A percentile compares a stretch with the other conserved stretches of the same genome.
Evolutionary conservation across 2,888 invertebrate species (phyloP).

Genomic region (Ectobius pallidus): DNA sequence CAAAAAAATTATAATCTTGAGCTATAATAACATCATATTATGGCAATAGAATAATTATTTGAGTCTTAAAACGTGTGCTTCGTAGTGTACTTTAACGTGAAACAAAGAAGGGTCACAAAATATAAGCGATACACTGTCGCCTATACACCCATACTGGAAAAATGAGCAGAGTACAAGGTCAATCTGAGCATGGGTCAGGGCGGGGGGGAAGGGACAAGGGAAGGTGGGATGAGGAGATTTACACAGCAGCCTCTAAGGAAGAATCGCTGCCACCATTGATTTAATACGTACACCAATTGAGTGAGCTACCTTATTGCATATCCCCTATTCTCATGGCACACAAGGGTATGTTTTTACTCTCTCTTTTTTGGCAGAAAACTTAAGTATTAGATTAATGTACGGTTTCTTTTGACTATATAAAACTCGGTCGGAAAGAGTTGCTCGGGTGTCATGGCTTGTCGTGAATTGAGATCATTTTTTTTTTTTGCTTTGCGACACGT

Average conservation of each 20-base stretch:
- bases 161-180: slow-evolving; percentile 14
- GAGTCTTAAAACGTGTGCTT: slow-evolving; percentile 37
- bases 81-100: slow-evolving; percentile 26
- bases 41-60: slow-evolving; percentile 35
- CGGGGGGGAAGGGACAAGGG: neutral
- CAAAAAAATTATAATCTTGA: slow-evolving; percentile 33
- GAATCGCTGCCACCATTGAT: slow-evolving; percentile 35
- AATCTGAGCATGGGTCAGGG: neutral
- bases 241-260: slow-evolving; percentile 32
- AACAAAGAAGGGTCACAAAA: slow-evolving; percentile 16
- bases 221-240: neutral
- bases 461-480: slow-evolving; percentile 41
- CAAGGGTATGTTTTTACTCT: slow-evolving; percentile 29
- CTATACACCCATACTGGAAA: slow-evolving; percentile 18
- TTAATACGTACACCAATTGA: slow-evolving; percentile 40
- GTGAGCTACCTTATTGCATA: slow-evolving; percentile 43
- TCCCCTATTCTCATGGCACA: slow-evolving; percentile 34
- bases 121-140: slow-evolving; percentile 19
- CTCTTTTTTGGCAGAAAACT: slow-evolving; percentile 42
- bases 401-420: slow-evolving; percentile 39
- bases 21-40: slow-evolving; percentile 36
- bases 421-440: slow-evolving; percentile 38
- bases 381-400: slow-evolving; percentile 42
- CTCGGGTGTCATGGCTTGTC: slow-evolving; percentile 37
- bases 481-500: slow-evolving; percentile 33